These are phyloP conservation scores for Labroides dimidiatus DNA, from an alignment of 2,797 vertebrate genomes.

Conservation along the genomic window DNA sequence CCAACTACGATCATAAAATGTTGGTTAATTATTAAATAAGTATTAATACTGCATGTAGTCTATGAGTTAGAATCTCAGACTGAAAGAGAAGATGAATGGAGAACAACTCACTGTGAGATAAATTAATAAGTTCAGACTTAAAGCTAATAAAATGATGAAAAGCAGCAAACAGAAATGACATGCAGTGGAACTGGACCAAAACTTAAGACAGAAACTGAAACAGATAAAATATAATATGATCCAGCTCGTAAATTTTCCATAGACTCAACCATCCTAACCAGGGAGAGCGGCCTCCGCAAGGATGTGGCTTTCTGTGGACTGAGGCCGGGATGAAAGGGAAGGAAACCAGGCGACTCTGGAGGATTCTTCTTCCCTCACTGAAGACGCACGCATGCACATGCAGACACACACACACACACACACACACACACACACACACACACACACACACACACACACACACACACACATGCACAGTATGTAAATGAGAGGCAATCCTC, in stretches of 20 bases:
- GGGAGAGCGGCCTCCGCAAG: conserved; percentile 8
- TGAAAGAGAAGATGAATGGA: not conserved
- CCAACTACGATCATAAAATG: conserved; percentile 32
- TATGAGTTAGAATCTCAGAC: conserved; percentile 1
- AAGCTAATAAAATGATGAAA: not conserved
- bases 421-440: conserved; percentile 12
- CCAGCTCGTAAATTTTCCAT: conserved; percentile 6
- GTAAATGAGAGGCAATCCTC: conserved; percentile 64
- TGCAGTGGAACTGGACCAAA: not conserved
- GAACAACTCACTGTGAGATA: not conserved
- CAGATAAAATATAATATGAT: conserved; percentile 8
- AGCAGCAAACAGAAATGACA: not conserved
- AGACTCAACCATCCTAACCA: conserved; percentile 23
- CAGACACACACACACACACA: not conserved
- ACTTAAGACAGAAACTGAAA: conserved; percentile 1
- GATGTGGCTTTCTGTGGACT: conserved; percentile 52
- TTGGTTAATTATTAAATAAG: not conserved
- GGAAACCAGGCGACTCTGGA: conserved; percentile 53
- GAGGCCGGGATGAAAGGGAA: conserved; percentile 63
- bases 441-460: conserved; percentile 10
- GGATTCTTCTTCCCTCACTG: conserved; percentile 25
- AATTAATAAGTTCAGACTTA: not conserved
- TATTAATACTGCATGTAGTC: conserved; percentile 3
- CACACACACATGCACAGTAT: conserved; percentile 32
- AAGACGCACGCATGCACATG: not conserved